Evolutionary conservation across 2,888 invertebrate species (phyloP).

Genomic region (Acleris literana): DNA sequence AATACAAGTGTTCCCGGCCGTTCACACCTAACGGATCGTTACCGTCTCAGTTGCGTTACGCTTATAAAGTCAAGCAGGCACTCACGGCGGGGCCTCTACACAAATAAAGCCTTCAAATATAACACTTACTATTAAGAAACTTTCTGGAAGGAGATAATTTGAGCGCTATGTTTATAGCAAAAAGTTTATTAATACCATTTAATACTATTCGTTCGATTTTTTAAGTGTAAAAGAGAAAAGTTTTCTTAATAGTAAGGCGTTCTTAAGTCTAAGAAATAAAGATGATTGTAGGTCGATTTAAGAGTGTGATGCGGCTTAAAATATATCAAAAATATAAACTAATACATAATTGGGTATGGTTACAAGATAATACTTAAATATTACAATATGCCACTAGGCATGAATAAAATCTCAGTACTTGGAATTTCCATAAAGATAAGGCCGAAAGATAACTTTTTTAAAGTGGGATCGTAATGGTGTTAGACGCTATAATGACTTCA

Average conservation of each 20-base stretch:
- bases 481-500: too few relatives aligned
- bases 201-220: constrained; percentile 3
- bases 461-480: background rate
- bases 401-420: constrained; percentile 20
- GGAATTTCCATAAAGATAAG: constrained; percentile 19
- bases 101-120: constrained; percentile 25
- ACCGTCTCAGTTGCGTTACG: constrained; percentile 9
- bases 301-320: constrained; percentile 9
- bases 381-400: background rate
- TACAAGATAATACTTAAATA: constrained; percentile 33
- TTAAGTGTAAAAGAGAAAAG: background rate
- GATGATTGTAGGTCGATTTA: constrained; percentile 13
- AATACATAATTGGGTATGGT: constrained; percentile 26
- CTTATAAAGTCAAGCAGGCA: constrained; percentile 67
- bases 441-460: constrained; percentile 7
- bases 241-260: constrained; percentile 28
- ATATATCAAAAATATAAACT: constrained; percentile 6
- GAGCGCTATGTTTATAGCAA: background rate
- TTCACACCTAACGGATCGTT: background rate
- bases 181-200: background rate
- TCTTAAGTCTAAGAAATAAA: constrained; percentile 21
- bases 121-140: constrained; percentile 15
- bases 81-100: constrained; percentile 55
- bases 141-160: background rate
- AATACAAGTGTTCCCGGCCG: background rate